Base-by-base conservation (phyloP, 1,140 invertebrate genomes). In the Ptiloglossa arizonensis region DNA sequence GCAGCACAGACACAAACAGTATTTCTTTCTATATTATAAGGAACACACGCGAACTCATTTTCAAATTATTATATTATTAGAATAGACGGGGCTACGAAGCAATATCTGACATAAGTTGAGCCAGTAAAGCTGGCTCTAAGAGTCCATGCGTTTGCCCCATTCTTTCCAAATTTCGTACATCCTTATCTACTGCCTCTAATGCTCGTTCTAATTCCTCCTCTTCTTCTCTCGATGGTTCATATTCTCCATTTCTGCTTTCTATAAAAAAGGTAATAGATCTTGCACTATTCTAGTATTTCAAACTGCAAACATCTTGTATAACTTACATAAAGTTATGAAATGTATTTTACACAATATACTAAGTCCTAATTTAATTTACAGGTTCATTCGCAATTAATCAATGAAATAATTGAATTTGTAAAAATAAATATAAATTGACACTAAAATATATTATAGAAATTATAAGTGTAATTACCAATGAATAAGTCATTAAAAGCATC, bases 401-500 rank as follows among this genome's bases (percentile, higher is more conserved):
- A 46, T 15, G 17, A 66, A 44, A 22, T 5, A 64, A 52, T 72
- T 46, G n/a, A 41, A 6, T 27, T 24, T 27, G 64, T 41, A n/a
- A n/a, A n/a, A n/a, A n/a, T n/a, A n/a, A n/a, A n/a, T n/a, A 69
- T 35, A 38, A 52, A 68, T 57, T 41, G 9, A 76, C 72, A 27
- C 50, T 24, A 62, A 71, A 60, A 66, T 48, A 5, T 38, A 19
- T 32, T 52, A 60, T 24, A 63, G 29, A 69, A 57, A 44, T 62
- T n/a, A 70, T n/a, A 86, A 90, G 88, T 88, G 80, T 81, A 80
- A 81, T 92, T 94, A 96, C 95, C 95, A 85, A 94, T 95, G 91
- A 98, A 98, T 72, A 98, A 94, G 89, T 98, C 97, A 89, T 96
- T 97, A 90, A 98, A 98, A 87, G 97, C 97, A 93, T 98, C 97